Evolutionary conservation across 2,888 invertebrate genomes (phyloP), one percentile per base, ranked within the genome.

Genomic region (Drosophila diplacantha): DNA sequence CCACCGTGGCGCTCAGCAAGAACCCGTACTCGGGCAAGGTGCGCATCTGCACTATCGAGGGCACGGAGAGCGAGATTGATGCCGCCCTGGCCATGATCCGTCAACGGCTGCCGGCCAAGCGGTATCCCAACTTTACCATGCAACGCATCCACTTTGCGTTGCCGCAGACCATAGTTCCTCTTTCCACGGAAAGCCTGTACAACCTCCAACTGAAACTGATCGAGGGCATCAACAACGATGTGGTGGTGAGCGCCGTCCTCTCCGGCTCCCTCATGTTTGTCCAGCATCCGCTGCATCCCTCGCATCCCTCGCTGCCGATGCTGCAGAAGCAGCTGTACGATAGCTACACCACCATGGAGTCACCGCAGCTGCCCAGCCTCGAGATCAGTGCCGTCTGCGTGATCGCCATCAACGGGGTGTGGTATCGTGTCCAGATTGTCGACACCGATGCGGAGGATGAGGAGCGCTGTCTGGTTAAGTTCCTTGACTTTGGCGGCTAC

Each of bases 401-500:
- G 11, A 95, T 96, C 11, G 94, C 94, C 41, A 92, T 93, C 79
- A 81, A 83, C 66, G 92, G 92, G 74, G 93, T 93, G 77, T 99
- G 99, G 99, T 96, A 94, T 89, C 92, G 97, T 74, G 95, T 95
- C 14, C 93, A 95, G 89, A 93, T 97, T 52, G 91, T 94, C 64
- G 91, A 93, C 79, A 91, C 92, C 39, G 86, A 87, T 69, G 22
- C 60, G 35, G 85, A 85, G n/a, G 80, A 85, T 32, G 74, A 76
- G 55, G 77, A 85, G 61, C 83, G 84, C 31, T 94, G 95, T 76
- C 91, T 96, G 72, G 93, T 98, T 58, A 94, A 94, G 89, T 93
- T 96, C 87, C 93, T 99, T 51, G 99, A 99, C 90, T 96, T 96
- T 84, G 99, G 99, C 49, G 99, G 99, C 51, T 99, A 95, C 88